phyloP scores from a whole-genome alignment of 2,113 vertebrate species.

The Gymnarchus niloticus region DNA sequence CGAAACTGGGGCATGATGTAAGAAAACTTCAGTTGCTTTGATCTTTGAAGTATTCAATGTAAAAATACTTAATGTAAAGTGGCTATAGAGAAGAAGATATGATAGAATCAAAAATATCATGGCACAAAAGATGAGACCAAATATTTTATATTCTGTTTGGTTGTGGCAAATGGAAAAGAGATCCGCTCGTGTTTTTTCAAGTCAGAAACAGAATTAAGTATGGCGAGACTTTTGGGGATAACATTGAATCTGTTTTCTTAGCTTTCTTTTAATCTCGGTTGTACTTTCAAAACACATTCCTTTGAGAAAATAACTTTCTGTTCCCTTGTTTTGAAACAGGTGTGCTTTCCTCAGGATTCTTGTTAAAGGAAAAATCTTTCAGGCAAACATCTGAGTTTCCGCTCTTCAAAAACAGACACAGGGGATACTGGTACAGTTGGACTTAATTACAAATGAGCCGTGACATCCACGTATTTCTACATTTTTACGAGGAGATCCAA shows the following conservation, averaged over 20 bases:
- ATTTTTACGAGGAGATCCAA: slow-evolving; percentile 25
- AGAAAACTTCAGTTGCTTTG: too few relatives aligned
- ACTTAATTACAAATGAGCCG: slow-evolving; percentile 19
- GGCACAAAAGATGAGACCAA: background rate
- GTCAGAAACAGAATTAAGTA: slow-evolving; percentile 14
- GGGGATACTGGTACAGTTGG: slow-evolving; percentile 10
- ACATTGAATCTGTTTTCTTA: background rate
- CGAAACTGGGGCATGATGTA: background rate
- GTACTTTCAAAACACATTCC: slow-evolving; percentile 15
- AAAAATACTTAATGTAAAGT: slow-evolving; percentile 6
- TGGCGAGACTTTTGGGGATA: background rate
- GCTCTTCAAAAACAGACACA: slow-evolving; percentile 11
- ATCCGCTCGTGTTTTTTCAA: slow-evolving; percentile 21
- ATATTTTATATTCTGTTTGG: slow-evolving; percentile 16
- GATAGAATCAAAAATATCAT: background rate
- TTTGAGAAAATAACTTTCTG: slow-evolving; percentile 24
- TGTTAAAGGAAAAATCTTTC: slow-evolving; percentile 23
- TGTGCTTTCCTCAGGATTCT: slow-evolving; percentile 21
- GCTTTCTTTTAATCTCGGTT: slow-evolving; percentile 23
- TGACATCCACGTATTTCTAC: slow-evolving; percentile 13
- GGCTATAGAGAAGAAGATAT: background rate
- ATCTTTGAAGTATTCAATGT: background rate
- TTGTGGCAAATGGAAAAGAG: slow-evolving; percentile 8
- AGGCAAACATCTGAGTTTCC: background rate
- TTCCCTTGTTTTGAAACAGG: slow-evolving; percentile 17